Base-by-base conservation (phyloP, 2,113 vertebrate species). In the Microtus pennsylvanicus region DNA sequence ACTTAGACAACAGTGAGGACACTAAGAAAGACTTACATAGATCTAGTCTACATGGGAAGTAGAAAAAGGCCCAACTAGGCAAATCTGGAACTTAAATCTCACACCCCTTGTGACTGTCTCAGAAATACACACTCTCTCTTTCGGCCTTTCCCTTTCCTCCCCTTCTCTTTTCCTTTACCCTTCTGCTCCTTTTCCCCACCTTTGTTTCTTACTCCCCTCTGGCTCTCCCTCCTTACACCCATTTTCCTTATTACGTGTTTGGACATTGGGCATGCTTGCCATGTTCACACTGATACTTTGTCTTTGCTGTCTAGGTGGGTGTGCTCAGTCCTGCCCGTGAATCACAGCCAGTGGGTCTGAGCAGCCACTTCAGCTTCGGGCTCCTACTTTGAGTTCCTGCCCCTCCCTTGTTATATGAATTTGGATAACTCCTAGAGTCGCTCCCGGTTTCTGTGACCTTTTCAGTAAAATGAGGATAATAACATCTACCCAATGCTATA, bases 381-480 rank as follows among this genome's bases (percentile, higher is more conserved):
- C 30, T 75, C 26, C 85, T 7, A 24, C 16, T 24, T 87, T 52
- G 74, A 47, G 28, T 42, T 89, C n/a, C 83, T 95, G n/a, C 61
- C n/a, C 33, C 12, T 75, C 65, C 35, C 35, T 94, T 90, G 67
- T 85, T 74, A 33, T 89, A 69, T 92, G 58, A 58, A 8, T 28
- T 94, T 77, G 12, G 16, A 45, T 55, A 93, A 42, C 47, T 61
- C 93, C 72, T 95, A 1, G 50, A 67, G 82, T 78, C 12, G 83
- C 52, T 94, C 33, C 6, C 8, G 70, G 45, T 92, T 87, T 90
- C 42, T 65, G 13, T 86, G 95, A 58, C 26, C 74, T 89, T 82
- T 97, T 96, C 69, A 85, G 47, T 81, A 86, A 93, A 97, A 81
- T 67, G 50, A 22, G n/a, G 65, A 65, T 94, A 92, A 94, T 93